Evolutionary conservation across 2,888 invertebrate species (phyloP), one percentile per base, ranked within the genome.

Genomic region (Notodonta dromedarius): DNA sequence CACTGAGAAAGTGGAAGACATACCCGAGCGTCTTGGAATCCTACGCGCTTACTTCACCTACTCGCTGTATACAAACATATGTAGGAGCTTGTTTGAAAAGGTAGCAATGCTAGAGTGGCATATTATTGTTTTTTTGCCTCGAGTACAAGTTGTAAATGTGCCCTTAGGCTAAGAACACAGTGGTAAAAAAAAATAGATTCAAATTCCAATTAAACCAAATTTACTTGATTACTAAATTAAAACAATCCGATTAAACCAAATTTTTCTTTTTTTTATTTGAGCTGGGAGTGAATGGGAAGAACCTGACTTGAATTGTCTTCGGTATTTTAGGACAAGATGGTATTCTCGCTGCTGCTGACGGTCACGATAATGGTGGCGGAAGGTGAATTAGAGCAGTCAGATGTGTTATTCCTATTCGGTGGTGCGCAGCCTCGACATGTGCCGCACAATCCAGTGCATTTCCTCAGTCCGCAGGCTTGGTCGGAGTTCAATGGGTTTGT

Each of bases 11-110:
- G 95, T 96, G n/a, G 98, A 98, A 69, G 96, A 97, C 69, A 96
- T 99, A 12, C 93, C 94, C 0, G 94, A 95, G 68, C 94, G 98
- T 57, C 91, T 98, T 46, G 87, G 89, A 48, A 97, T 97, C 85
- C 90, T 99, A 66, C 96, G 95, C 59, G 94, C 95, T 61, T 96
- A 96, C 84, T 98, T 99, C 85, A 98, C 98, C 0, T 97, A 97
- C 81, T 98, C 97, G 13, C 94, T 99, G 1, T 99, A 98, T 80
- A 94, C 96, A 32, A 99, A 98, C 84, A 97, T 99, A 76, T 98
- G 98, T 83, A 95, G 98, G 76, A 98, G 98, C 82, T 93, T 99
- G 51, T 98, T 99, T 88, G 98, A 98, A 87, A 97, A 98, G 94
- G 96, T 96, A 63, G 24, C 24, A 24, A 24, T 24, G n/a, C 7